Conservation (phyloP, 1,140 invertebrate species). For the Druon quercuslanigerum region DNA sequence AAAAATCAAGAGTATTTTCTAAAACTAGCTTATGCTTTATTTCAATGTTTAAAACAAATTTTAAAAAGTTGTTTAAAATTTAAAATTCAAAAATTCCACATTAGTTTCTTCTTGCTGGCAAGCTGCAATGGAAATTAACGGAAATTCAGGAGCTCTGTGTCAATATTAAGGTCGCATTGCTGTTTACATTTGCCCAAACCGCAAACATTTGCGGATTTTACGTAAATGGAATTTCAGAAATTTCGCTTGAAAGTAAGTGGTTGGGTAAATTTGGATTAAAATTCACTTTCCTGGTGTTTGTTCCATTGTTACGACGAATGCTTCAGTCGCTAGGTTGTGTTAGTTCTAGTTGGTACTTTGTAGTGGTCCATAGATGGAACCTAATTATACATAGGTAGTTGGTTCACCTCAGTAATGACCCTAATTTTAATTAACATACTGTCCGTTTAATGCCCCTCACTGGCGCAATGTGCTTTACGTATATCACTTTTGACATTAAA, state of each 20-base stretch:
- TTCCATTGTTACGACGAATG: not conserved
- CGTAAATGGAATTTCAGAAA: not conserved
- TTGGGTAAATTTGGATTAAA: not conserved
- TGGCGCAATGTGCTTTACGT: not conserved
- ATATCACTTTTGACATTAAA: not conserved
- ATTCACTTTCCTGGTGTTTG: not conserved
- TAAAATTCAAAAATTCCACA: too few species aligned
- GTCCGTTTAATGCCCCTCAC: not conserved
- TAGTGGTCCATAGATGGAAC: constrained; percentile 28
- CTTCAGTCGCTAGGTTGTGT: too few species aligned
- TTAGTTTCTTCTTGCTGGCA: too few species aligned
- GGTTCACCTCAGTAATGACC: constrained; percentile 10
- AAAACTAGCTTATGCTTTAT: too few species aligned
- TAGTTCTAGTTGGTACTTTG: not conserved
- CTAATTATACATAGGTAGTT: constrained; percentile 34
- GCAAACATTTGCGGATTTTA: too few species aligned
- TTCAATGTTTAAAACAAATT: too few species aligned
- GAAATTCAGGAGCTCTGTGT: too few species aligned
- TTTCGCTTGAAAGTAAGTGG: not conserved
- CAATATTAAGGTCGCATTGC: too few species aligned
- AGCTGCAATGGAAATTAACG: too few species aligned
- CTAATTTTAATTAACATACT: constrained; percentile 28
- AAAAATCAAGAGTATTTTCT: too few species aligned
- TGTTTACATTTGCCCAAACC: too few species aligned
- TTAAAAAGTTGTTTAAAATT: too few species aligned